Conservation (phyloP, 2,797 vertebrate species). For the Scyliorhinus canicula region DNA sequence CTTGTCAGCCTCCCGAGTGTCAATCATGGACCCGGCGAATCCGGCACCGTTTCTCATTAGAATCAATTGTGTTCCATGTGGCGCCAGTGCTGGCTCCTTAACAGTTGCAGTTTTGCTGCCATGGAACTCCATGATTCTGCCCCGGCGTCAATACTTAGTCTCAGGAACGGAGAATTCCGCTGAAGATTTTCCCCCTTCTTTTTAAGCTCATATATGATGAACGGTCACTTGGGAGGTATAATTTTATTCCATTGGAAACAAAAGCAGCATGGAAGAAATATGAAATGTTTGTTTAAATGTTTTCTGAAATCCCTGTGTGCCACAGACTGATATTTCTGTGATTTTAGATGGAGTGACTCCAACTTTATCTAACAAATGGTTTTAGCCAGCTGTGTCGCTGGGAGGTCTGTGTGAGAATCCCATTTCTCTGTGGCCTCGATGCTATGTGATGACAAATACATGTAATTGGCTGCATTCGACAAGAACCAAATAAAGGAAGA, state of each 20-base stretch:
- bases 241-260: background rate
- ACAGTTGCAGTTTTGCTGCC: too few relatives aligned
- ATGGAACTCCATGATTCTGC: too few relatives aligned
- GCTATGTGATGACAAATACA: constrained; percentile 11
- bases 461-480: background rate
- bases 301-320: background rate
- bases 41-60: too few relatives aligned
- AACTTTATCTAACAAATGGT: background rate
- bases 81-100: too few relatives aligned
- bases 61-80: too few relatives aligned
- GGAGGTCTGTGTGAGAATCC: background rate
- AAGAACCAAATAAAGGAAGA: background rate
- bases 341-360: background rate
- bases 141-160: too few relatives aligned
- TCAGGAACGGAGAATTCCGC: too few relatives aligned
- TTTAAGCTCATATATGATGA: background rate
- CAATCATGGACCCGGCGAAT: too few relatives aligned
- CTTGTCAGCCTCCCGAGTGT: too few relatives aligned
- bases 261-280: background rate
- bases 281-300: background rate
- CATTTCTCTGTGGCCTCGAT: constrained; percentile 2
- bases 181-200: background rate
- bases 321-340: background rate
- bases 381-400: background rate
- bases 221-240: background rate